Conservation (phyloP, 2,888 invertebrate species). For the Coenonympha glycerion region DNA sequence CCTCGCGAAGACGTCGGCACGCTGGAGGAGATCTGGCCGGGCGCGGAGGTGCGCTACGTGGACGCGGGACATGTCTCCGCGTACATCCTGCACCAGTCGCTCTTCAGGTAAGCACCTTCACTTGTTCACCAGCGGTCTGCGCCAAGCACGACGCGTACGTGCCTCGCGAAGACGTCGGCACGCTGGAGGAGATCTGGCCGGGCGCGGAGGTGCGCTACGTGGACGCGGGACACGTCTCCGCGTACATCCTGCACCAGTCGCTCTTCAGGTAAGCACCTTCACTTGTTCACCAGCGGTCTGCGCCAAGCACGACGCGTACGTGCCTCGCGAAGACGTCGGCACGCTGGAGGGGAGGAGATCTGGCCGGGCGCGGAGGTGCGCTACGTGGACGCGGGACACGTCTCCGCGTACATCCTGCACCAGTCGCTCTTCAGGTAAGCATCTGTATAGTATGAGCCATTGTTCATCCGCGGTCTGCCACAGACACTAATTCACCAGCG, state of each 20-base stretch:
- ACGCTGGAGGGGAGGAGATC: slow-evolving; percentile 87
- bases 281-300: not conserved
- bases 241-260: slow-evolving; percentile 90
- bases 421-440: too few species aligned
- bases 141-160: slow-evolving; percentile 94
- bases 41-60: too few species aligned
- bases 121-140: slow-evolving; percentile 82
- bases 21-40: too few species aligned
- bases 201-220: slow-evolving; percentile 91
- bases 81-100: too few species aligned
- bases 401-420: too few species aligned
- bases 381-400: too few species aligned
- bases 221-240: slow-evolving; percentile 92
- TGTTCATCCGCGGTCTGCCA: slow-evolving; percentile 89
- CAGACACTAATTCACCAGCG: too few species aligned
- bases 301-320: too few species aligned
- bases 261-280: slow-evolving; percentile 83
- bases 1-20: too few species aligned
- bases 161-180: slow-evolving; percentile 87
- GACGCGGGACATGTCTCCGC: too few species aligned
- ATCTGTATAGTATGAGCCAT: slow-evolving; percentile 99
- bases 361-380: too few species aligned
- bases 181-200: slow-evolving; percentile 93
- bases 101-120: too few species aligned
- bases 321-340: slow-evolving; percentile 89